Percentiles rank a stretch among this genome's conserved stretches.
These are phyloP conservation scores for Tachyglossus aculeatus DNA, from an alignment of 2,797 vertebrate species.

Conservation along the genomic window DNA sequence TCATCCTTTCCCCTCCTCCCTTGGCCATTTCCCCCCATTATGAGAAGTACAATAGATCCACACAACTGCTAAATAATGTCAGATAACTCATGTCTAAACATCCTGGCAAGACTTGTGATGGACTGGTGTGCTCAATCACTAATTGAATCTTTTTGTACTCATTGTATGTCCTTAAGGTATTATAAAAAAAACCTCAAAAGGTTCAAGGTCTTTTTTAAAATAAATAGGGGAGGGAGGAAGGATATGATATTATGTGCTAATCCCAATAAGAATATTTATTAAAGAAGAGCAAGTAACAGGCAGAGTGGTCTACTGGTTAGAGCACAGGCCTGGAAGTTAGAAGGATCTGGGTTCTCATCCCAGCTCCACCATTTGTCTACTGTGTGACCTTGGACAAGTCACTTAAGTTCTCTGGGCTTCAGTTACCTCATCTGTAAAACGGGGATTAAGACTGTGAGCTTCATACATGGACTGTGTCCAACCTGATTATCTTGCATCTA, in stretches of 20 bases:
- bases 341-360: too few relatives aligned
- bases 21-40: not conserved
- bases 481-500: too few relatives aligned
- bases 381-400: too few relatives aligned
- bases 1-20: not conserved
- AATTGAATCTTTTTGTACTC: not conserved
- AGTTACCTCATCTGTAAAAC: too few relatives aligned
- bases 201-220: not conserved
- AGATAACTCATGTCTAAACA: not conserved
- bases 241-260: not conserved
- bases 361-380: too few relatives aligned
- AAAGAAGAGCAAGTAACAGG: not conserved
- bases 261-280: not conserved
- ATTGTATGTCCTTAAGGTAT: not conserved
- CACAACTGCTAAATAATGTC: not conserved
- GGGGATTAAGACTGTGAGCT: too few relatives aligned
- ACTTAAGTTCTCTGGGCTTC: too few relatives aligned
- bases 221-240: not conserved
- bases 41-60: not conserved
- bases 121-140: not conserved
- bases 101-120: not conserved
- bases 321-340: too few relatives aligned
- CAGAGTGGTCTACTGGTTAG: too few relatives aligned
- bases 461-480: too few relatives aligned
- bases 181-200: slow-evolving; percentile 6